Base-by-base conservation (phyloP, 1,140 invertebrate genomes). In the Musca vetustissima region DNA sequence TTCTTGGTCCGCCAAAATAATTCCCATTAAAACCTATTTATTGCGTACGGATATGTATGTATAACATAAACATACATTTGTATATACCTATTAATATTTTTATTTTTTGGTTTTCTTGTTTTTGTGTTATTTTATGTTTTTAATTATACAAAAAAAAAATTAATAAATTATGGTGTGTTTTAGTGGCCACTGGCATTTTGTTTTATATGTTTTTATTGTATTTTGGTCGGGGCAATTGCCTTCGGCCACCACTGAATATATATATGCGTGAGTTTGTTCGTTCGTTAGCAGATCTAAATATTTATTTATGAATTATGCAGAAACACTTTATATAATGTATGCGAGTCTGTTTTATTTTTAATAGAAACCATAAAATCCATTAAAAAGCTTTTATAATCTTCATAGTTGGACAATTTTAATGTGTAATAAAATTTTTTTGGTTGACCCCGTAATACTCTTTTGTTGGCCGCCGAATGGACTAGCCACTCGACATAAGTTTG, bases 371-470 rank as follows among this genome's bases (percentile, higher is more conserved):
- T 55, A 55, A 55, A 55, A 24, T 55, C 22, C 22, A 24, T 24
- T 55, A 24, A 55, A 55, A 55, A 55, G 52, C 52, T 55, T 55
- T 55, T 55, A 55, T 55, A 24, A 55, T 14, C 19, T 55, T 55
- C 21, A 55, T 22, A 24, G 17, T 25, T 24, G 28, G 28, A 28
- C 28, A 28, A 28, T 28, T 28, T 28, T 28, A n/a, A 28, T 28
- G 28, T 28, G 28, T 28, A 28, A 28, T 28, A 28, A 28, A 28
- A 28, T 4, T 28, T 28, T 28, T 28, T n/a, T n/a, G n/a, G 28
- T 28, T 28, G 28, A 28, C 28, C 28, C 28, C 28, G 3, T 4
- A n/a, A n/a, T n/a, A n/a, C n/a, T 28, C 28, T 4, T 28, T 28
- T 8, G 28, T 4, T 28, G 28, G 28, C 28, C 3, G 8, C 28